Evolutionary conservation across 1,140 invertebrate genomes (phyloP), one percentile per base, ranked within the genome.

Genomic region (Aphelenchoides fujianensis): DNA sequence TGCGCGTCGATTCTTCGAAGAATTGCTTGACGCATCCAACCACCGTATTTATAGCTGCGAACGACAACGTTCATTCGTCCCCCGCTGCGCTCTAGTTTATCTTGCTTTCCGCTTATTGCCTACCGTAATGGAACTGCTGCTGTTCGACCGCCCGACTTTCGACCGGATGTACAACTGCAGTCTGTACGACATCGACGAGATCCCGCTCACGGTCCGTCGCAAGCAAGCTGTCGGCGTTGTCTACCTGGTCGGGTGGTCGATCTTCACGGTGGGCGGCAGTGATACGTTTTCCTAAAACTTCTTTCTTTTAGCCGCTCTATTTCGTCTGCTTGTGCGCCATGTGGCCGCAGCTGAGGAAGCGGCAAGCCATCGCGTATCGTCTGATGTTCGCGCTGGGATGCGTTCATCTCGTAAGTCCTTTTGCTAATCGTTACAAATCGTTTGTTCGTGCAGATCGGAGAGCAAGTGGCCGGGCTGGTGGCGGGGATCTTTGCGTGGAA

Each of bases 191-290:
- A 35, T 74, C 19, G 55, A 68, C 27, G 34, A 59, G 28, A 66
- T 76, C 28, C 70, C 75, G 23, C 32, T 69, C 37, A 76, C 73
- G 61, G 36, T 69, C 28, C 41, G 75, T 32, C 72, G 74, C 35
- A 37, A 78, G 31, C 36, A 34, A 27, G 12, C 70, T 30, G 23
- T 79, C 28, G 75, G 41, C 12, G 12, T 23, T 2, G 1, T 61
- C 36, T 7, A 27, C 19, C 36, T 61, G 41, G 41, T 48, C 12
- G 12, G 12, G 41, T 48, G 23, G 12, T 48, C 23, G 12, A 23
- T 23, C 12, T 48, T 12, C 41, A 48, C 23, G 41, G 41, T 48
- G 41, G 23, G 41, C 23, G 12, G 12, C 12, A 12, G 12, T 48
- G 41, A 12, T 48, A 48, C 23, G 12, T 48, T 23, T n/a, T n/a